Percentiles rank a stretch among this genome's conserved stretches.
Conservation (phyloP, 2,797 vertebrate genomes). For the Poeciliopsis presidionis region DNA sequence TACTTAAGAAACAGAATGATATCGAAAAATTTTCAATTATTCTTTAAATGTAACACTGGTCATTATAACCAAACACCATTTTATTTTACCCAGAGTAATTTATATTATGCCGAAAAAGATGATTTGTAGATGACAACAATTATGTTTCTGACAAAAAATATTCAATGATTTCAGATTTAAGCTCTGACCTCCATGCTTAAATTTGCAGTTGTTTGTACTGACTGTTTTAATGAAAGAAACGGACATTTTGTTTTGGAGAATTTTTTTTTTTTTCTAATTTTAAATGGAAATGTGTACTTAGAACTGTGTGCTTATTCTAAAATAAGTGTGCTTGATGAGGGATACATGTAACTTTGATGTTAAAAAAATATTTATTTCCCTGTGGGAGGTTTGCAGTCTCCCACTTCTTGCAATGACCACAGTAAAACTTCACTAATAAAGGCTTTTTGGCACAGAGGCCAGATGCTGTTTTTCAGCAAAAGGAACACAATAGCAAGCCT, state of each 20-base stretch:
- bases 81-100: background rate
- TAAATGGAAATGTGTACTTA: background rate
- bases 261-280: too few relatives aligned
- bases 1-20: background rate
- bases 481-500: background rate
- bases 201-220: too few relatives aligned
- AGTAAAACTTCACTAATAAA: background rate
- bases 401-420: background rate
- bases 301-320: background rate
- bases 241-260: too few relatives aligned
- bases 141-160: too few relatives aligned
- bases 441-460: background rate
- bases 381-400: background rate
- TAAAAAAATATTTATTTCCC: background rate
- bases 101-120: background rate
- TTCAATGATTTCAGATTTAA: too few relatives aligned
- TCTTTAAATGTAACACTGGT: too few relatives aligned
- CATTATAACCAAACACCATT: background rate
- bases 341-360: background rate
- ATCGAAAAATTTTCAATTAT: background rate
- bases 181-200: too few relatives aligned
- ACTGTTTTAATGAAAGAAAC: too few relatives aligned
- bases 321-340: background rate
- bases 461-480: background rate
- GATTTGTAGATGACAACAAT: too few relatives aligned